Evolutionary conservation across 2,797 vertebrate species (phyloP).

Genomic region (Pyrocephalus nanus): DNA sequence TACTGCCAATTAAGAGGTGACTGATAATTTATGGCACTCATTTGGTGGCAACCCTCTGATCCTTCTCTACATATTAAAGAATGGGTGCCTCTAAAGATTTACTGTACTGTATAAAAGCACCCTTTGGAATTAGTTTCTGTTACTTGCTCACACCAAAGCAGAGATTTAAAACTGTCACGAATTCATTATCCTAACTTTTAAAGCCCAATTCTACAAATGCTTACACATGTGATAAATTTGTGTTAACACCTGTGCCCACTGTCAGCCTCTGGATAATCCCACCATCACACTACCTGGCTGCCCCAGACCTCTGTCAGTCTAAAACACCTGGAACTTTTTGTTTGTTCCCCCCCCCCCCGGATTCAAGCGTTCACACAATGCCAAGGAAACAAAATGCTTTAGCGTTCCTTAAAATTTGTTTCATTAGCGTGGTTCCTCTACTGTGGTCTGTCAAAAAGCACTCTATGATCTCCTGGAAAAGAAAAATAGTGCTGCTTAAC

Average conservation of each 20-base stretch:
- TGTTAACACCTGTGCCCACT: not conserved
- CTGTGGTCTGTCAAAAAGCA: constrained; percentile 3
- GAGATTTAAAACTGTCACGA: not conserved
- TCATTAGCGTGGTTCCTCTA: not conserved
- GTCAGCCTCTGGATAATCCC: not conserved
- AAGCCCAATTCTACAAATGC: not conserved
- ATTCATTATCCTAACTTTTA: not conserved
- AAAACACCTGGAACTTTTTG: not conserved
- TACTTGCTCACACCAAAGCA: not conserved
- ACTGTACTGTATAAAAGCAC: not conserved
- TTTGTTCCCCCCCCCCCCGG: fast-evolving
- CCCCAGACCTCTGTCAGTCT: not conserved
- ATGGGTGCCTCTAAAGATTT: not conserved
- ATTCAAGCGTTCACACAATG: not conserved
- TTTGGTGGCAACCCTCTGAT: not conserved
- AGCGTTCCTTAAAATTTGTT: not conserved
- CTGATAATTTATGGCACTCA: not conserved
- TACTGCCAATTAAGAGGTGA: not conserved
- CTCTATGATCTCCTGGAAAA: not conserved
- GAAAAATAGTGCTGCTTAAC: not conserved
- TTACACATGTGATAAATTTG: not conserved
- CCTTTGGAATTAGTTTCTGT: not conserved
- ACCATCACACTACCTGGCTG: not conserved
- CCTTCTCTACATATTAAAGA: not conserved
- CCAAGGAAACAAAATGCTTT: not conserved